These are phyloP conservation scores for Anneissia japonica DNA, from an alignment of 35 echinoderm and acorn worm genomes.

Conservation along the genomic window DNA sequence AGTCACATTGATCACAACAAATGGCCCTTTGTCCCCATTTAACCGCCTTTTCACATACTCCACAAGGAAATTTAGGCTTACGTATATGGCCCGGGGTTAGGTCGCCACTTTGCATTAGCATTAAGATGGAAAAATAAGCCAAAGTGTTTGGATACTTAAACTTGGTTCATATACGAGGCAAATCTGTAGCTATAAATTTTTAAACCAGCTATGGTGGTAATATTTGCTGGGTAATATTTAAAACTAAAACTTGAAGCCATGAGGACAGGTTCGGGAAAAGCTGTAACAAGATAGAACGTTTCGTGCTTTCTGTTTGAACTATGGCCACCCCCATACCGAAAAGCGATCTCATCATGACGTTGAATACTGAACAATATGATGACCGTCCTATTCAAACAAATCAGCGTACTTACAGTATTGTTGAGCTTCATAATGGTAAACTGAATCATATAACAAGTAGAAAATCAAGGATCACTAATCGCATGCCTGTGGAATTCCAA, in stretches of 20 bases:
- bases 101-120: background rate
- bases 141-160: too few species aligned
- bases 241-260: background rate
- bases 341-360: background rate
- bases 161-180: too few species aligned
- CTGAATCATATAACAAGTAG: too few species aligned
- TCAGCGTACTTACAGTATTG: background rate
- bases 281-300: background rate
- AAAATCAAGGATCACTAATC: too few species aligned
- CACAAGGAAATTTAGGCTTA: background rate
- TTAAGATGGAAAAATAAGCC: too few species aligned
- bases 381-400: background rate
- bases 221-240: background rate
- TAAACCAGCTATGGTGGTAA: background rate
- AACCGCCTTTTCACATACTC: conserved; percentile 7
- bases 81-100: background rate
- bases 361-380: background rate
- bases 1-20: conserved; percentile 11
- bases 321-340: too few species aligned
- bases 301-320: background rate
- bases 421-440: background rate
- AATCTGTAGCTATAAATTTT: background rate
- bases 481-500: too few species aligned
- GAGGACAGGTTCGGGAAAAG: background rate
- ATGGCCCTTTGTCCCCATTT: too few species aligned